Percentiles rank a stretch among this genome's conserved stretches.
phyloP scores from a whole-genome alignment of 2,113 vertebrate species.

The Petaurus breviceps region DNA sequence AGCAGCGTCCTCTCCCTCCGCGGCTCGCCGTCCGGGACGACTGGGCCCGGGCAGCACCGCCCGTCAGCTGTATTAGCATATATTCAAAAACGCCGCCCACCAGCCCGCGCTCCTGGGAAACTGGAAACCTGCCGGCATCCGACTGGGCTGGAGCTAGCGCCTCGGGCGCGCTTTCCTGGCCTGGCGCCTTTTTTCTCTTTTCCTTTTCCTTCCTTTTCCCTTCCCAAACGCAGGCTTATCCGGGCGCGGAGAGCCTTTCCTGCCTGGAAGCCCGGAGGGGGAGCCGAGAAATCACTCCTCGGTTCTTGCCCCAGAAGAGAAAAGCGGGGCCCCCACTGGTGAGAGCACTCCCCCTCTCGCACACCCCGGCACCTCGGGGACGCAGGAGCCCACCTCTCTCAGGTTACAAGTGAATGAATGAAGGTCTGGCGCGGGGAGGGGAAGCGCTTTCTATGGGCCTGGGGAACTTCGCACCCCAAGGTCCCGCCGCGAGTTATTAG shows the following conservation, averaged over 20 bases:
- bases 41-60: constrained; percentile 24
- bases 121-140: constrained; percentile 70
- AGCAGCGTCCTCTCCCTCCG: background rate
- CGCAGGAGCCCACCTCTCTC: background rate
- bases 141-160: background rate
- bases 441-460: background rate
- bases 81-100: constrained; percentile 82
- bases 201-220: constrained; percentile 29
- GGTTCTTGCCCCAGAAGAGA: background rate
- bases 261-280: constrained; percentile 13
- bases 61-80: constrained; percentile 74
- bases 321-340: background rate
- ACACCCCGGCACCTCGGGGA: background rate
- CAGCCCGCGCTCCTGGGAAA: constrained; percentile 71
- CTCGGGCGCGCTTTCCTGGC: constrained; percentile 33
- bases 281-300: constrained; percentile 1
- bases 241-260: constrained; percentile 24
- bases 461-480: background rate
- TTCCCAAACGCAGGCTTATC: constrained; percentile 41
- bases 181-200: constrained; percentile 31
- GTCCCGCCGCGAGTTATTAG: background rate
- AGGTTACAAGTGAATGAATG: background rate
- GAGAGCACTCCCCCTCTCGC: no score
- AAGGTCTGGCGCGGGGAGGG: background rate
- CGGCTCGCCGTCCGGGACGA: constrained; percentile 68